Base-by-base conservation (phyloP, 1,140 invertebrate genomes). In the Drosophila elegans region DNA sequence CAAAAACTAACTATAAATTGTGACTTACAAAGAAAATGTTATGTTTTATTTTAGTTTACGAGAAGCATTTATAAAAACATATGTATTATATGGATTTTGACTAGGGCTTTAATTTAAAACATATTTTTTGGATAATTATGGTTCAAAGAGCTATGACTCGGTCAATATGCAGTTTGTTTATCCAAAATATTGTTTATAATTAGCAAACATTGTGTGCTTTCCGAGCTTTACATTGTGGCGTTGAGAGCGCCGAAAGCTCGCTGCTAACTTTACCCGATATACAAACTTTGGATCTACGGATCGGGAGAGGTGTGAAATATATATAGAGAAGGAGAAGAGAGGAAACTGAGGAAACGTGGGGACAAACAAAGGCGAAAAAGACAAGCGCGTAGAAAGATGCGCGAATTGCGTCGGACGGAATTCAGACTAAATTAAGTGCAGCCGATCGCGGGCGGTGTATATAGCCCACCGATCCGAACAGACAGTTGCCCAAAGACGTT, bases 281-380 rank as follows among this genome's bases (percentile, higher is more conserved):
- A 86, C 83, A 86, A 63, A 88, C 84, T 88, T 88, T 83, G 73
- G 67, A 83, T 88, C 64, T 48, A 76, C 57, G 57, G 49, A 52
- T 69, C 44, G 52, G 48, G 32, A 52, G 45, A 74, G 55, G 69
- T 74, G 59, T 53, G 51, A 53, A 73, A n/a, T 7, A 6, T 13
- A n/a, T 42, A 42, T 42, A 42, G 6, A 13, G 21, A 49, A 7
- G 38, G 34, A 55, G 64, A 27, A 41, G 41, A 12, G 27, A 27
- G 27, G 36, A 9, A 52, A 41, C 7, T 7, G 44, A 27, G 38
- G 25, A 10, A 12, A 46, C 27, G 27, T 12, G 5, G 62, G 38
- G 62, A 61, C 62, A 38, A 13, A 62, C 39, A 53, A 25, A n/a
- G 34, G 52, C 67, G 13, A 69, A 68, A 54, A 68, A 54, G 38